Base-by-base conservation (phyloP, 2,797 vertebrate genomes). In the Phalloptychus januarius region DNA sequence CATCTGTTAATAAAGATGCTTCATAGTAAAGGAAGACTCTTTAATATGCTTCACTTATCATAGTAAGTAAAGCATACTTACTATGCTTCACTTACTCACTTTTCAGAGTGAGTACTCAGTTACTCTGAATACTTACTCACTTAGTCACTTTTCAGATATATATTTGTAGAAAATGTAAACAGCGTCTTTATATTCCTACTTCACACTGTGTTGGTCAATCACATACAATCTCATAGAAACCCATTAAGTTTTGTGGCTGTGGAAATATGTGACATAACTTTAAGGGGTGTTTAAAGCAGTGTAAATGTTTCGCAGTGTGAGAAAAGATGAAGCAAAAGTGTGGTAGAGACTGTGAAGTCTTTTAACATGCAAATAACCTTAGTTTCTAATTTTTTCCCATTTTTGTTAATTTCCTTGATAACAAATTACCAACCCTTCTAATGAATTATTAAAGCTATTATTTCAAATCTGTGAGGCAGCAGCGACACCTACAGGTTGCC, bases 401-500 rank as follows among this genome's bases (percentile, higher is more conserved):
- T n/a, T 76, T 72, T 79, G 50, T 11, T n/a, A 16, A 81, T 78
- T 58, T 38, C 71, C n/a, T 48, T 72, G 1, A 72, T 77, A 20
- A 61, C 7, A 13, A 0, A 73, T 63, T 65, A 74, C 42, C 25
- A 79, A 73, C 61, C 18, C 46, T 1, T 65, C 11, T 63, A 0
- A 70, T 71, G 7, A 73, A 77, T 46, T 72, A 36, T 63, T 76
- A 0, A 54, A 79, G 50, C 16, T 44, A 36, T 70, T 16, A 52
- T 72, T 31, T 76, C 25, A 61, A 31, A 48, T 38, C 11, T 61
- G 8, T 67, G 45, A 79, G 71, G 65, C 87, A 85, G 33, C 50
- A 78, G 89, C 78, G 92, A 85, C 94, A 81, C 84, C 94, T 90
- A 63, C 80, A 81, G 93, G 81, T 61, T 46, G 1, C 71, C 36